Base-by-base conservation (phyloP, 2,888 invertebrate species). In the Gastracanthus pulcherrimus region DNA sequence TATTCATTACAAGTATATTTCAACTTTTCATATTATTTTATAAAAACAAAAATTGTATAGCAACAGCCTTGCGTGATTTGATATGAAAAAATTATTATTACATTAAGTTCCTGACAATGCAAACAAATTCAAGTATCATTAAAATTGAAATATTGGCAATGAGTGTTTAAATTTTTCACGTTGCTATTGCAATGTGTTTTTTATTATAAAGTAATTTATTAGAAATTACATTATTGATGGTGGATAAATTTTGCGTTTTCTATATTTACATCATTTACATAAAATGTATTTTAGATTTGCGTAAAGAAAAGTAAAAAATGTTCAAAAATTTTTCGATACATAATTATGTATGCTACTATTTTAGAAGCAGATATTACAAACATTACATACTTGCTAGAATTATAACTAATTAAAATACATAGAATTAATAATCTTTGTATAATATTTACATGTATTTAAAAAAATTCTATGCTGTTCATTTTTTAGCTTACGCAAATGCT, bases 291-390 rank as follows among this genome's bases (percentile, higher is more conserved):
- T 19, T 19, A 64, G 26, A 19, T 55, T 38, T 23, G 19, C 11
- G 11, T 23, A 11, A 2, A 51, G 23, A 11, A 51, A 51, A 51
- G 51, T 48, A 48, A 48, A 48, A 19, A n/a, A 7, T 51, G 23
- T 55, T 62, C 29, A 34, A 76, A 38, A 66, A 19, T 26, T 51
- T 23, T 76, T 38, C 16, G 38, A 13, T 48, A 19, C 62, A 70
- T 5, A 69, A 13, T 58, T 55, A 6, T 67, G 7, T 69, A 13
- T 62, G 34, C 13, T 41, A 5, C 26, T n/a, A 45, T 36, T 74
- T 75, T 69, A 71, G 38, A 64, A 62, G 64, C 51, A 71, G 78
- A 71, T 78, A 71, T 71, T 78, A 31, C 55, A 72, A 72, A 66
- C 71, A 55, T 72, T 67, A 23, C 3, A 2, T 29, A 48, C 26